These are phyloP conservation scores for Indicator indicator DNA, from an alignment of 2,113 vertebrate genomes.

Conservation along the genomic window DNA sequence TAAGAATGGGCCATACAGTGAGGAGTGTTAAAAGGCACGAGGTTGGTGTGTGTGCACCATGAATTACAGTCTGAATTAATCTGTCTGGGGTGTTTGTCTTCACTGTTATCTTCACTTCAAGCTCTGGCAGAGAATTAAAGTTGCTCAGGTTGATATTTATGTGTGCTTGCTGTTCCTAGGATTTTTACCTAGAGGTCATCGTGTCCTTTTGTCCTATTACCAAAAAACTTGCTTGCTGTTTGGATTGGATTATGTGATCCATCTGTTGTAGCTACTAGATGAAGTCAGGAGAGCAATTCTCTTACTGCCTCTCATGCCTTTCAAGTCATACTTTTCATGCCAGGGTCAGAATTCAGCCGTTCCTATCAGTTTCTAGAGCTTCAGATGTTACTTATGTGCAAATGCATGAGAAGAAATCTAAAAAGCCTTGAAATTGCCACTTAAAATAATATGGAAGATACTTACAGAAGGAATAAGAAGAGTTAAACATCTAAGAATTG, in stretches of 20 bases:
- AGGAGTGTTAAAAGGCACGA: neutral
- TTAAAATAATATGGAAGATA: neutral
- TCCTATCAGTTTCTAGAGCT: neutral
- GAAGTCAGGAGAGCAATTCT: neutral
- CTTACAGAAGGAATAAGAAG: neutral
- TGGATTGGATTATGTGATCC: conserved; percentile 20
- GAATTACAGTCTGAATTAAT: conserved; percentile 17
- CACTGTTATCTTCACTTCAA: neutral
- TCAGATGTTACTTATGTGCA: fast-evolving
- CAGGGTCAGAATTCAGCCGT: neutral
- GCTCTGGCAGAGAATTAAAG: conserved; percentile 14
- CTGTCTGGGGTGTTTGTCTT: conserved; percentile 32
- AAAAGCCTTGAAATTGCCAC: neutral
- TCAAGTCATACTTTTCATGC: neutral
- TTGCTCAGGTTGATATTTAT: conserved; percentile 53
- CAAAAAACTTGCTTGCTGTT: conserved; percentile 6
- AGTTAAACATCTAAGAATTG: neutral
- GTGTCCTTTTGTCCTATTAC: conserved; percentile 55
- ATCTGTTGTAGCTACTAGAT: conserved; percentile 51
- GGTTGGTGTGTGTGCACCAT: neutral
- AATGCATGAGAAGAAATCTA: neutral
- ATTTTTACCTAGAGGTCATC: conserved; percentile 63
- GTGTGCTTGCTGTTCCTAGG: conserved; percentile 54
- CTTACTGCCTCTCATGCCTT: neutral
- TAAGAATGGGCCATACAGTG: neutral